Evolutionary conservation across 2,113 vertebrate species (phyloP).

Genomic region (Archilochus colubris): DNA sequence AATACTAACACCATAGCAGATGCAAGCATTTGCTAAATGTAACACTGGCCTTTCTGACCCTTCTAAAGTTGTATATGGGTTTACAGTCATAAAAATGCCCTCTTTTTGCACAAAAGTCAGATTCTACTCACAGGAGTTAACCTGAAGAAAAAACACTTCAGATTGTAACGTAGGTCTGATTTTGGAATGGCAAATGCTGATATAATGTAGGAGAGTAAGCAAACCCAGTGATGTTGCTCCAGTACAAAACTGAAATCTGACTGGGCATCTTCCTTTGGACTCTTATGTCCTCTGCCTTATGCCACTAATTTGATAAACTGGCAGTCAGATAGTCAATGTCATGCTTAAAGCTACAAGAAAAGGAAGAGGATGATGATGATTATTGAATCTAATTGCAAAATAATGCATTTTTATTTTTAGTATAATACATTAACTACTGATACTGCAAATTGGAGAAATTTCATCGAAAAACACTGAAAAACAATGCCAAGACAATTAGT

Average conservation of each 20-base stretch:
- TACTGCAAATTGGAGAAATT: neutral
- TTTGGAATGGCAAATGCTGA: neutral
- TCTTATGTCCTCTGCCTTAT: neutral
- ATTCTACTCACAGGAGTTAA: neutral
- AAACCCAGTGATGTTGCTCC: neutral
- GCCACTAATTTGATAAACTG: neutral
- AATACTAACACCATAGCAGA: conserved; percentile 26
- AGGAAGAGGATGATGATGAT: neutral
- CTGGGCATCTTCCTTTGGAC: neutral
- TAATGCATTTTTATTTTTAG: neutral
- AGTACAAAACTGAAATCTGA: neutral
- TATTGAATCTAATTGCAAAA: neutral
- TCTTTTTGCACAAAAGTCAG: neutral
- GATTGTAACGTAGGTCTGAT: neutral
- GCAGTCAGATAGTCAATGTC: neutral
- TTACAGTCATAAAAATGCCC: neutral
- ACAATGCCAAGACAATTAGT: neutral
- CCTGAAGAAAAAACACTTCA: neutral
- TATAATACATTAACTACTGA: neutral
- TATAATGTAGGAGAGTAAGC: neutral
- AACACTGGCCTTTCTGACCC: neutral
- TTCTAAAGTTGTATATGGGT: neutral
- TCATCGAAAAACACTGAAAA: neutral
- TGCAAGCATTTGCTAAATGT: neutral
- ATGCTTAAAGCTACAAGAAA: neutral